Evolutionary conservation across 2,797 vertebrate species (phyloP), one percentile per base, ranked within the genome.

Genomic region (Melanotaenia trifasciata): DNA sequence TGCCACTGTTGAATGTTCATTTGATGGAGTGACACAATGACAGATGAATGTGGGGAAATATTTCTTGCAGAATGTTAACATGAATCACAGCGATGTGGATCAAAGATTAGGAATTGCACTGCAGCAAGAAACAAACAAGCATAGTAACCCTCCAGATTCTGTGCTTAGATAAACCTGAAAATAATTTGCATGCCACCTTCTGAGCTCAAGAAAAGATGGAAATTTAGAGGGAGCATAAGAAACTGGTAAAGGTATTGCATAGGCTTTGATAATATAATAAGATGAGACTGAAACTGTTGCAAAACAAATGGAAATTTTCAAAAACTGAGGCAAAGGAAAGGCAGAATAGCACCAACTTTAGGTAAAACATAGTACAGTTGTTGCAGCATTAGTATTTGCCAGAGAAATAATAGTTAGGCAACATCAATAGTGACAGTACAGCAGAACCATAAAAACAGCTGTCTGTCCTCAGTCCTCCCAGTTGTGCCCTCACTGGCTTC

Each of bases 41-140:
- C 33, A 14, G 72, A 60, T 2, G 38, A 54, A 59, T 33, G 36
- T 57, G 61, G 36, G 43, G 28, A 58, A 70, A 76, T 20, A 22
- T 64, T 68, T 82, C 76, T 66, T 16, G 22, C 43, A 0, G 24
- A 68, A 60, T 67, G 73, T 84, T 84, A 73, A 79, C 75, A 70
- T 81, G 78, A 72, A 73, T 84, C 30, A 3, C 72, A n/a, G 59
- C 56, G 61, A 74, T 74, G 74, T 54, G 58, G 74, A 80, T 84
- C 68, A 78, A 72, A 76, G 71, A 62, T 9, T 30, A 61, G 70
- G 64, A 47, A 36, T 62, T 28, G 40, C 66, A 47, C 30, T 14
- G 60, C 35, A 54, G 12, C 8, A 0, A 38, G 64, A 66, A 74
- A 76, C 78, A 72, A 71, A 80, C 58, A 36, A 64, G 53, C 77